Evolutionary conservation across 2,113 vertebrate species (phyloP).

Genomic region (Cygnus atratus): DNA sequence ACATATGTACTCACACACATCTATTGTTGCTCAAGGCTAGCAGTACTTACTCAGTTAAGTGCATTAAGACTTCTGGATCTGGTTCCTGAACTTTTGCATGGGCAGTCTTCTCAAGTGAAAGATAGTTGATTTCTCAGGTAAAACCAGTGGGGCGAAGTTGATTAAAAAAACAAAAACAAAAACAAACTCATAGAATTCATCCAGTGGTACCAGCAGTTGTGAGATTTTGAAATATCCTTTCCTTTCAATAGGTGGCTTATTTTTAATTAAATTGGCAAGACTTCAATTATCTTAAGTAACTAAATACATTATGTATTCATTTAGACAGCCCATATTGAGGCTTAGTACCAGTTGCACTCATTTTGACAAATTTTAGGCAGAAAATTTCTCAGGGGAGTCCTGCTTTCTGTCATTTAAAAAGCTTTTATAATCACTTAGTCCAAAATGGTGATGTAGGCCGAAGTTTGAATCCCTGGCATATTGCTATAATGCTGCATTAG

Average conservation of each 20-base stretch:
- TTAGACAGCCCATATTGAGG: slow-evolving; percentile 17
- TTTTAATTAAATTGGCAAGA: slow-evolving; percentile 77
- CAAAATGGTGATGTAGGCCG: slow-evolving; percentile 71
- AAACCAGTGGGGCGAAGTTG: background rate
- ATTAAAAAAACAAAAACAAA: background rate
- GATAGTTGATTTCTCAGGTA: slow-evolving; percentile 10
- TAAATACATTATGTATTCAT: slow-evolving; percentile 62
- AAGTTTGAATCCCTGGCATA: slow-evolving; percentile 79
- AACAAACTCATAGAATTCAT: slow-evolving; percentile 2
- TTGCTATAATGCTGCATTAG: slow-evolving; percentile 78
- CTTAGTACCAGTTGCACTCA: slow-evolving; percentile 40
- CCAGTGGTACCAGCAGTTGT: background rate
- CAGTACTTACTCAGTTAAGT: background rate
- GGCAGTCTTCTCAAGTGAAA: background rate
- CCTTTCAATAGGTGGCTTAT: slow-evolving; percentile 52
- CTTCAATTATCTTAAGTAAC: slow-evolving; percentile 73
- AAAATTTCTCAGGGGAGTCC: slow-evolving; percentile 73
- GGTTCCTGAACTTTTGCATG: background rate
- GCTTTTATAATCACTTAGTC: slow-evolving; percentile 74
- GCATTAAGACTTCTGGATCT: background rate
- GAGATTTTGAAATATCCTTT: slow-evolving; percentile 49
- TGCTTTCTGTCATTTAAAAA: slow-evolving; percentile 72
- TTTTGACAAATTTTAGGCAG: slow-evolving; percentile 70
- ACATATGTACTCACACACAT: background rate
- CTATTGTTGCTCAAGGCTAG: background rate